phyloP scores from a whole-genome alignment of 92 coral and sea anemone species.

The Micromussa lordhowensis region DNA sequence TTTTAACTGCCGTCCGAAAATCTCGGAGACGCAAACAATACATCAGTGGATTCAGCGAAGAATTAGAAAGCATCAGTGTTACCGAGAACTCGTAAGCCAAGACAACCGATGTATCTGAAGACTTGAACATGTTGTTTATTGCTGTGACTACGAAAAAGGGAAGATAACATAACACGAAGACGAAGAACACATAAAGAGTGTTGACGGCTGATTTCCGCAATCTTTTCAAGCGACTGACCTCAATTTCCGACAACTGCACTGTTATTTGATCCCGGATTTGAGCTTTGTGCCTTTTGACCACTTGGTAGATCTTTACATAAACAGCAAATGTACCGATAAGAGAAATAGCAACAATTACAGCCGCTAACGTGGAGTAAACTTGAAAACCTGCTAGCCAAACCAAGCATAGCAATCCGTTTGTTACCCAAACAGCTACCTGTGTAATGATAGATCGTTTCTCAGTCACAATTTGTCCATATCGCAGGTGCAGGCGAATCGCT shows the following conservation, averaged over 20 bases:
- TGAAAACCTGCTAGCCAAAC: conserved; percentile 33
- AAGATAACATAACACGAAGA: conserved; percentile 20
- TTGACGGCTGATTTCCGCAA: conserved; percentile 18
- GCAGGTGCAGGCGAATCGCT: conserved; percentile 16
- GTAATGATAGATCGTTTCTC: not conserved
- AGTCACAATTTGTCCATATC: conserved; percentile 18
- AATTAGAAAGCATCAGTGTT: conserved; percentile 28
- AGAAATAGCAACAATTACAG: conserved; percentile 20
- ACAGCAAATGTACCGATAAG: conserved; percentile 11
- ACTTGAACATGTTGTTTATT: not conserved
- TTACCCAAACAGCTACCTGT: conserved; percentile 4
- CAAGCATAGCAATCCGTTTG: not conserved
- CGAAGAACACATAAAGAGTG: conserved; percentile 19
- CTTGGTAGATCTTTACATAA: not conserved
- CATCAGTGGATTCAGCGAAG: conserved; percentile 32
- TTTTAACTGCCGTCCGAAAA: conserved; percentile 21
- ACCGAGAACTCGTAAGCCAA: conserved; percentile 8
- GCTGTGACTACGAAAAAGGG: conserved; percentile 29
- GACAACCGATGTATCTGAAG: not conserved
- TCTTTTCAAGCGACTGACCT: not conserved
- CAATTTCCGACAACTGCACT: not conserved
- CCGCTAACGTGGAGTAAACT: conserved; percentile 22
- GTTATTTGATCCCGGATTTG: conserved; percentile 19
- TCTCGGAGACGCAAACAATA: conserved; percentile 30
- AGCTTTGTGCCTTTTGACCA: conserved; percentile 16